phyloP scores from a whole-genome alignment of 2,797 vertebrate species.

The Pogonophryne albipinna region DNA sequence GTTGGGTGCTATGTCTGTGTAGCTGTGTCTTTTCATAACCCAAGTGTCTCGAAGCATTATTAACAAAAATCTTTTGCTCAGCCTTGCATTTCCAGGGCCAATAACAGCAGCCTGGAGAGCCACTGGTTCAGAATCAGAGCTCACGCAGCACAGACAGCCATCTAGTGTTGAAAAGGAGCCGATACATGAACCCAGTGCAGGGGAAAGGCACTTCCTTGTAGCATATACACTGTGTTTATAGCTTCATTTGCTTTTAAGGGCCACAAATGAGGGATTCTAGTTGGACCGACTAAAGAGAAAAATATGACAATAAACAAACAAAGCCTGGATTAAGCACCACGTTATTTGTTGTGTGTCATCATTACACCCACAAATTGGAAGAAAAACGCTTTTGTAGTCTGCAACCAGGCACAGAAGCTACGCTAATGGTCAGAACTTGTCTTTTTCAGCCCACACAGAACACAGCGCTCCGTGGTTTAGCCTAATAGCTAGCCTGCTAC shows the following conservation, averaged over 20 bases:
- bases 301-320: constrained; percentile 48
- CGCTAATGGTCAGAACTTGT: constrained; percentile 69
- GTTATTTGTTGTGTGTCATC: constrained; percentile 59
- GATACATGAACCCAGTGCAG: background rate
- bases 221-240: constrained; percentile 16
- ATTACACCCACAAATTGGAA: constrained; percentile 55
- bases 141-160: constrained; percentile 83
- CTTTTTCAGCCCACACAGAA: constrained; percentile 73
- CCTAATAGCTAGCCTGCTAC: constrained; percentile 71
- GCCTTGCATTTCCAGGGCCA: constrained; percentile 71
- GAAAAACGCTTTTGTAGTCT: constrained; percentile 49
- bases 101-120: constrained; percentile 50
- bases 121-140: constrained; percentile 32
- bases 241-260: constrained; percentile 55
- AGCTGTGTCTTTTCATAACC: constrained; percentile 86
- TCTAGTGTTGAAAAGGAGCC: constrained; percentile 80
- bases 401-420: constrained; percentile 37
- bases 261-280: constrained; percentile 46
- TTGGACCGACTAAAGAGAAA: constrained; percentile 31
- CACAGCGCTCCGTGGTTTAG: constrained; percentile 66
- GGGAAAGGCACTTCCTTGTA: constrained; percentile 36
- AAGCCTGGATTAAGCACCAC: constrained; percentile 39
- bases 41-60: constrained; percentile 83
- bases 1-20: constrained; percentile 80
- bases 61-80: constrained; percentile 79